Evolutionary conservation across 2,797 vertebrate species (phyloP).

Genomic region (Lycodopsis pacificus): DNA sequence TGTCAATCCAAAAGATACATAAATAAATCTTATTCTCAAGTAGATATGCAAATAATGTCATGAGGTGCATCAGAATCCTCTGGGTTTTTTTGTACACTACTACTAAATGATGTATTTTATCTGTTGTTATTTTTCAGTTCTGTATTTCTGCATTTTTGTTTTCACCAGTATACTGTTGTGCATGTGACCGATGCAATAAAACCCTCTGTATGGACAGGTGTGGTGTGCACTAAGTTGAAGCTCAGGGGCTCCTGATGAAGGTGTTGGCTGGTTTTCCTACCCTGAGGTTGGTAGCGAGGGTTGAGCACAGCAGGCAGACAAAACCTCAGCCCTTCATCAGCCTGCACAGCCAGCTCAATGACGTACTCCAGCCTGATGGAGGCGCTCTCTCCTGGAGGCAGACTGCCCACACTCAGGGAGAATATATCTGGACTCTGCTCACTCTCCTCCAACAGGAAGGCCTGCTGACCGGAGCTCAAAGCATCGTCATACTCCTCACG

Average conservation of each 20-base stretch:
- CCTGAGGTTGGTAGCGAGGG: conserved; percentile 83
- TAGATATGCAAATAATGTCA: too few relatives aligned
- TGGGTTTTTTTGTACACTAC: too few relatives aligned
- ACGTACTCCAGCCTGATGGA: conserved; percentile 85
- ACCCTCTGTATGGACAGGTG: background rate
- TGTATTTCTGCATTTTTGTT: too few relatives aligned
- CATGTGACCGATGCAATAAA: background rate
- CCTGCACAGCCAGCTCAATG: conserved; percentile 85
- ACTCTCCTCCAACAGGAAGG: conserved; percentile 87
- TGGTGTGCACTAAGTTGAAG: background rate
- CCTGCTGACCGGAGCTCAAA: conserved; percentile 78
- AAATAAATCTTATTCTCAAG: too few relatives aligned
- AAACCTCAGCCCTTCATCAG: conserved; percentile 84
- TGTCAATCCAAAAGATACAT: too few relatives aligned
- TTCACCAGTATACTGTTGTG: too few relatives aligned
- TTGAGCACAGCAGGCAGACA: conserved; percentile 88
- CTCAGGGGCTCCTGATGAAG: background rate
- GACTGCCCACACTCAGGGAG: conserved; percentile 81
- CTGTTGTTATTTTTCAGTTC: too few relatives aligned
- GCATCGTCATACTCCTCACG: too few relatives aligned
- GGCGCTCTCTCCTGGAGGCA: conserved; percentile 83
- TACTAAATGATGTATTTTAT: too few relatives aligned
- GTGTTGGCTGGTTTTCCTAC: conserved; percentile 63
- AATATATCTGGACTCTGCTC: conserved; percentile 83
- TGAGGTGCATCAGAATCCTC: too few relatives aligned